Conservation (phyloP, 1,140 invertebrate species). For the Drosophila persimilis region DNA sequence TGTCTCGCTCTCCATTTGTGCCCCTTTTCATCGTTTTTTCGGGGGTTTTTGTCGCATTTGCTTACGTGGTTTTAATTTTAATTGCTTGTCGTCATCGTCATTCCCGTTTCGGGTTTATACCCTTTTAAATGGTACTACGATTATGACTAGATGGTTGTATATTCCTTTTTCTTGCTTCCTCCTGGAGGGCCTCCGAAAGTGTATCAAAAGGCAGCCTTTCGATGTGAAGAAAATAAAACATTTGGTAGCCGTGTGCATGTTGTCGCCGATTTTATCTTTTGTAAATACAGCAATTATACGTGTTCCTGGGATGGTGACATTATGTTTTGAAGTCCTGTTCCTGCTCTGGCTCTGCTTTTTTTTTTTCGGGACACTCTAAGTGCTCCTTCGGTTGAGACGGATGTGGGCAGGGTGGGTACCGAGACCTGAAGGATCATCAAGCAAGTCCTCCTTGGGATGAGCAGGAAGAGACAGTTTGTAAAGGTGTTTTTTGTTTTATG, state of each 20-base stretch:
- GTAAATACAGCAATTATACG: constrained; percentile 81
- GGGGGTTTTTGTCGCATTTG: constrained; percentile 70
- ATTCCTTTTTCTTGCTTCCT: too few relatives aligned
- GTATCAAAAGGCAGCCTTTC: too few relatives aligned
- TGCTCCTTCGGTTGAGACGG: constrained; percentile 30
- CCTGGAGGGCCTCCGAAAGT: too few relatives aligned
- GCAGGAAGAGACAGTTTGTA: constrained; percentile 39
- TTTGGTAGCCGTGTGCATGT: constrained; percentile 59
- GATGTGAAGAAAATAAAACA: neutral
- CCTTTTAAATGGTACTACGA: neutral
- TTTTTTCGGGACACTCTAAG: constrained; percentile 33
- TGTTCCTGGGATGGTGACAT: constrained; percentile 76
- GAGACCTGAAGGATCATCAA: constrained; percentile 50
- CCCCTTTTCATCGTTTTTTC: constrained; percentile 42
- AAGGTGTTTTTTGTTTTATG: neutral
- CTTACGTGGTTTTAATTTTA: constrained; percentile 80
- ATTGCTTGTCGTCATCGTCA: constrained; percentile 70
- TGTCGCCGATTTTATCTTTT: constrained; percentile 80
- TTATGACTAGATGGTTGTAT: neutral
- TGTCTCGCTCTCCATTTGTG: neutral
- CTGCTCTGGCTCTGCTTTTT: constrained; percentile 18
- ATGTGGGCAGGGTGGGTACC: constrained; percentile 32
- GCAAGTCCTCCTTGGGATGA: constrained; percentile 18
- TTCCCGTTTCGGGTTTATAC: neutral
- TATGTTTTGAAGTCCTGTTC: constrained; percentile 51